Percentiles rank a stretch among this genome's conserved stretches.
Evolutionary conservation across 2,113 vertebrate genomes (phyloP).

Genomic region (Boulengeromyrus knoepffleri): DNA sequence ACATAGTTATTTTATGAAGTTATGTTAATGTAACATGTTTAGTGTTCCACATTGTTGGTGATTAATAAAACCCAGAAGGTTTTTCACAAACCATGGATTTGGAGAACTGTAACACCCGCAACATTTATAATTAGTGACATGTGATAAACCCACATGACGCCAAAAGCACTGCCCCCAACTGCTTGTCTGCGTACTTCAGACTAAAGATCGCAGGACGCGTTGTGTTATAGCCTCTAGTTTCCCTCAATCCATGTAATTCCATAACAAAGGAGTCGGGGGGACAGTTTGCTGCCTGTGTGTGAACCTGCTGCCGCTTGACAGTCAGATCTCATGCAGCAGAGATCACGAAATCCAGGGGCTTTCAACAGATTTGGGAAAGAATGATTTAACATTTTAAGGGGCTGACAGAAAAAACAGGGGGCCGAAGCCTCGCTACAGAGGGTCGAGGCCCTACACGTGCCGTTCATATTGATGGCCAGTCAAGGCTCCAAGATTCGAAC

Average conservation of each 20-base stretch:
- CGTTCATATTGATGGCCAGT: not conserved
- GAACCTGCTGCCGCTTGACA: not conserved
- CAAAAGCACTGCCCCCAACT: not conserved
- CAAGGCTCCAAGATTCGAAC: not conserved
- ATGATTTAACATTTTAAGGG: not conserved
- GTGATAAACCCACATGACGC: not conserved
- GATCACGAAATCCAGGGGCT: not conserved
- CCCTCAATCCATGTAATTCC: not conserved
- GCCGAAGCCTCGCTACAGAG: not conserved
- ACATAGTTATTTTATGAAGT: not conserved
- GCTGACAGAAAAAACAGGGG: not conserved
- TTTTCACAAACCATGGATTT: not conserved
- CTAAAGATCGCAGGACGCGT: not conserved
- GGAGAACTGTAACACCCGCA: not conserved
- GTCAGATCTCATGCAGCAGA: not conserved
- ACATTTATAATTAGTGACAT: not conserved
- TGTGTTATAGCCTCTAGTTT: not conserved
- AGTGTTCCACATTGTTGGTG: not conserved
- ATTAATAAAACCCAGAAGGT: not conserved
- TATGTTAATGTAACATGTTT: not conserved
- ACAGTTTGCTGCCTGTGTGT: not conserved
- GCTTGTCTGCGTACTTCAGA: not conserved
- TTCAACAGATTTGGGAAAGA: not conserved
- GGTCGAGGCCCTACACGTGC: not conserved
- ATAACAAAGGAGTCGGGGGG: not conserved